Conservation (phyloP, 1,140 invertebrate species). For the Caenorhabditis inopinata region DNA sequence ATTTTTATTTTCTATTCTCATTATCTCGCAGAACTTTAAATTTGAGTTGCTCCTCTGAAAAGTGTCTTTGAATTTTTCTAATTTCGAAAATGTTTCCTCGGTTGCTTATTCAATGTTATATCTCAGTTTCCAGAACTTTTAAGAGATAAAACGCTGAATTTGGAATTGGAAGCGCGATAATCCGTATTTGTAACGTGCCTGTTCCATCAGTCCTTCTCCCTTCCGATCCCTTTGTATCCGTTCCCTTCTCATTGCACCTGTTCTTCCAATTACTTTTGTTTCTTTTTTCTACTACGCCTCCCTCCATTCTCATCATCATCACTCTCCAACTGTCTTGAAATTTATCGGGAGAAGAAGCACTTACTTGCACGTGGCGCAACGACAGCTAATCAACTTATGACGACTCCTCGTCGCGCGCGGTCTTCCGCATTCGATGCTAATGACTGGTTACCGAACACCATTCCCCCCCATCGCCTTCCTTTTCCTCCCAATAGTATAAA, state of each 20-base stretch:
- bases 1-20: no score
- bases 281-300: not conserved
- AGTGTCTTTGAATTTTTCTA: no score
- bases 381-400: constrained; percentile 22
- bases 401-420: constrained; percentile 2
- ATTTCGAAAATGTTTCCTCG: no score
- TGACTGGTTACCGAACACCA: constrained; percentile 28
- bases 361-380: not conserved
- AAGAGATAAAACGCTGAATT: no score
- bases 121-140: no score
- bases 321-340: no score
- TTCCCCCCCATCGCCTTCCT: not conserved
- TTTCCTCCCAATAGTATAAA: not conserved
- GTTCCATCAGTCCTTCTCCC: not conserved
- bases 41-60: no score
- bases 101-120: no score
- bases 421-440: constrained; percentile 13
- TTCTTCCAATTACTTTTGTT: constrained; percentile 11
- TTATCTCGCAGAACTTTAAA: no score
- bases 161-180: no score
- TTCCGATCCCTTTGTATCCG: not conserved
- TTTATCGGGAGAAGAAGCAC: not conserved
- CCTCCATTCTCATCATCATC: no score
- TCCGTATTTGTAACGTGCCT: no score
- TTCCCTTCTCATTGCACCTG: constrained; percentile 22